phyloP scores from a whole-genome alignment of 64 coral and sea anemone genomes.

The Montipora foliosa region DNA sequence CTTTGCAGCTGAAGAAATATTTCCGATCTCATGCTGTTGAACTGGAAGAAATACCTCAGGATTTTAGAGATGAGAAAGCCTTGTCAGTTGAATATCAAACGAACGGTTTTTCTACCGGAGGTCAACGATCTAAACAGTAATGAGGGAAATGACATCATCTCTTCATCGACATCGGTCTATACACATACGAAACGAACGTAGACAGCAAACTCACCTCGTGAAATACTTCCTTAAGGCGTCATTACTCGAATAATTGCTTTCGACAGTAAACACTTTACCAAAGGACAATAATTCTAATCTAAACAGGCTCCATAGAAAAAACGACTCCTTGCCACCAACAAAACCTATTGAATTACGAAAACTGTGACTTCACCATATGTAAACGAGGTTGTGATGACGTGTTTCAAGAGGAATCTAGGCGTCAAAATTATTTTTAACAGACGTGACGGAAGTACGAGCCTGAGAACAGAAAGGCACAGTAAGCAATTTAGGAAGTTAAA shows the following conservation, averaged over 20 bases:
- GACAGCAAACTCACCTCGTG: conserved; percentile 9
- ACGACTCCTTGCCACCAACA: conserved; percentile 4
- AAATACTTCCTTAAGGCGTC: background rate
- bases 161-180: conserved; percentile 1
- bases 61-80: background rate
- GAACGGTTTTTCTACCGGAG: conserved; percentile 9
- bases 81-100: background rate
- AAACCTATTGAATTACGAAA: conserved; percentile 85
- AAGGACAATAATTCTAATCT: conserved; percentile 15
- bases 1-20: background rate
- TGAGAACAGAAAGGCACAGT: background rate
- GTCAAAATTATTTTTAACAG: conserved; percentile 66
- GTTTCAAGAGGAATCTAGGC: conserved; percentile 63
- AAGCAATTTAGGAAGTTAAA: background rate
- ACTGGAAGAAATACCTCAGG: background rate
- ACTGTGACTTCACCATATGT: conserved; percentile 88
- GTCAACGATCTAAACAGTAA: conserved; percentile 6
- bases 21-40: background rate
- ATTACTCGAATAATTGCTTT: background rate
- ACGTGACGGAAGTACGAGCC: conserved; percentile 30
- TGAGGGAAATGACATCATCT: conserved; percentile 45
- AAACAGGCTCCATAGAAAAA: background rate
- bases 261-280: background rate
- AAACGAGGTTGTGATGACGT: conserved; percentile 81
- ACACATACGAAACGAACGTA: conserved; percentile 23